Evolutionary conservation across 1,140 invertebrate species (phyloP).

Genomic region (Heliothis subflexa): DNA sequence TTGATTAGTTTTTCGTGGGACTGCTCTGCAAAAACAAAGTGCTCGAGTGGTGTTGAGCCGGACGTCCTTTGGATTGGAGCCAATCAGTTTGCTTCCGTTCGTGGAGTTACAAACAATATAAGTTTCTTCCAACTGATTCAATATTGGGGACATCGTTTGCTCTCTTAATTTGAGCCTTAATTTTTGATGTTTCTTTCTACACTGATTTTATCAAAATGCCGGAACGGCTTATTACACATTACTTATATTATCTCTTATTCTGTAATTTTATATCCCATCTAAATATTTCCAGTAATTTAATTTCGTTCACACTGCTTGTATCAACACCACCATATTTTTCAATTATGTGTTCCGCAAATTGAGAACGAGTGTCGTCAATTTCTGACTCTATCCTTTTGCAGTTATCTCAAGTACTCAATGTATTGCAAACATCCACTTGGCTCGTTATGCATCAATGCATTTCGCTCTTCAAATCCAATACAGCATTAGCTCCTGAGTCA

Average conservation of each 20-base stretch:
- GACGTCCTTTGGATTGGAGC: slow-evolving; percentile 44
- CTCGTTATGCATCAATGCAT: neutral
- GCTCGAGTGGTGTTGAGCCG: slow-evolving; percentile 48
- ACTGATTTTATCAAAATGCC: neutral
- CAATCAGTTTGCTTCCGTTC: slow-evolving; percentile 53
- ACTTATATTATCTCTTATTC: too few species aligned
- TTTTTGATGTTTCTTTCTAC: neutral
- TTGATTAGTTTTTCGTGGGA: slow-evolving; percentile 14
- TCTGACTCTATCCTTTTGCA: neutral
- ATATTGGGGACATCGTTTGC: neutral
- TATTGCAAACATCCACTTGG: neutral
- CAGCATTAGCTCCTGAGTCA: slow-evolving; percentile 26
- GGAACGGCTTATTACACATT: too few species aligned
- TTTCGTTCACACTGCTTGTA: neutral
- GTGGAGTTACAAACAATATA: slow-evolving; percentile 31
- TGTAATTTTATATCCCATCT: too few species aligned
- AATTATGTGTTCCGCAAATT: neutral
- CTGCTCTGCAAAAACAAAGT: slow-evolving; percentile 34
- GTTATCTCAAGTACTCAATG: neutral
- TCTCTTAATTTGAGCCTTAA: neutral
- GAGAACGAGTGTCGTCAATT: neutral
- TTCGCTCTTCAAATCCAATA: slow-evolving; percentile 20
- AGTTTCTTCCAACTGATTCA: slow-evolving; percentile 20
- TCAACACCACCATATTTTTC: too few species aligned
- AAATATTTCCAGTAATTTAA: too few species aligned